These are phyloP conservation scores for Stramonita haemastoma DNA, from an alignment of 2,888 invertebrate genomes.

Conservation along the genomic window DNA sequence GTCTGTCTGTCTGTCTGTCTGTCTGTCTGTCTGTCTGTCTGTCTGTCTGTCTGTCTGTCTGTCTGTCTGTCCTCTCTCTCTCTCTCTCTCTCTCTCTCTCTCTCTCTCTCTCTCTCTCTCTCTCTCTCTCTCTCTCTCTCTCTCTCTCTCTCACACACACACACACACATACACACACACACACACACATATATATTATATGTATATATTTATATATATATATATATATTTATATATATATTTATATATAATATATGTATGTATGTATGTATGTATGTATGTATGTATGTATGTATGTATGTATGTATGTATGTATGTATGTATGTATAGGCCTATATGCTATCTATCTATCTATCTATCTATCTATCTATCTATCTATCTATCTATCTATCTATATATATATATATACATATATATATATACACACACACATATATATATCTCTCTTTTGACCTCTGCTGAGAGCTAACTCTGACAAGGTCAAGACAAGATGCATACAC, in stretches of 20 bases:
- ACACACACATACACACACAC: too few relatives aligned
- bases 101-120: too few relatives aligned
- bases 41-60: background rate
- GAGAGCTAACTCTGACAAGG: background rate
- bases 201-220: background rate
- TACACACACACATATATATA: background rate
- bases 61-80: too few relatives aligned
- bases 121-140: too few relatives aligned
- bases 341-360: background rate
- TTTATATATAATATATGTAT: too few relatives aligned
- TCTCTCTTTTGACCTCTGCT: background rate
- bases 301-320: background rate
- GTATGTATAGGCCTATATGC: background rate
- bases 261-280: background rate
- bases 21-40: background rate
- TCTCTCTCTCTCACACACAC: too few relatives aligned
- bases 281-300: background rate
- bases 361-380: background rate
- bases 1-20: background rate
- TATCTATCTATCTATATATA: background rate
- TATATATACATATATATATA: background rate
- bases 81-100: too few relatives aligned
- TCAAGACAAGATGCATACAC: too few relatives aligned
- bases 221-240: background rate
- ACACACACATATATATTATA: background rate